Conservation (phyloP, 2,888 invertebrate species). For the Rugalucina vietnamica region DNA sequence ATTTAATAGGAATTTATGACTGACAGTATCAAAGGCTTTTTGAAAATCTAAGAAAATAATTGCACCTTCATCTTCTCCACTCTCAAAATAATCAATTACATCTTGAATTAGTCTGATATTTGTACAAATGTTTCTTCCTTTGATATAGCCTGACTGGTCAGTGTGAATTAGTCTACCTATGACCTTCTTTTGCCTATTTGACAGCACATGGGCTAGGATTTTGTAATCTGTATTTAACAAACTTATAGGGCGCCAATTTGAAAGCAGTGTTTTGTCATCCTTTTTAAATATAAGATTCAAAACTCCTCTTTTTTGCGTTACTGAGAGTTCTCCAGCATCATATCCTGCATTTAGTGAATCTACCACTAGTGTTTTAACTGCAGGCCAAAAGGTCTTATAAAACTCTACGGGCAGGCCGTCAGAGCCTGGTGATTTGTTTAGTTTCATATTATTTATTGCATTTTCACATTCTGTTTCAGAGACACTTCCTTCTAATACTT, state of each 20-base stretch:
- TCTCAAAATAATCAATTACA: conserved; percentile 18
- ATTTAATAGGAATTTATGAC: too few relatives aligned
- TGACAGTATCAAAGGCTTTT: too few relatives aligned
- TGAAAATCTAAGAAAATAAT: too few relatives aligned
- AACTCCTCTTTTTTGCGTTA: conserved; percentile 22
- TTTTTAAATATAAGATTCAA: conserved; percentile 3
- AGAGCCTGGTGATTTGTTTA: conserved; percentile 31
- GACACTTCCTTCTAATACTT: neutral
- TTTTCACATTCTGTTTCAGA: neutral
- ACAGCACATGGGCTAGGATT: conserved; percentile 8
- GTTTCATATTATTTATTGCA: conserved; percentile 19
- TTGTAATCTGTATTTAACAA: conserved; percentile 22
- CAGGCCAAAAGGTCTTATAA: conserved; percentile 31
- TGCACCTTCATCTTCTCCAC: too few relatives aligned
- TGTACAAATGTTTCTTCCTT: conserved; percentile 16
- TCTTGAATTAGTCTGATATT: conserved; percentile 29
- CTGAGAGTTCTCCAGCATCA: conserved; percentile 9
- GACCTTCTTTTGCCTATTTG: conserved; percentile 18
- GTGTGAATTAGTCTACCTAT: neutral
- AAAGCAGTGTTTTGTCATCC: neutral
- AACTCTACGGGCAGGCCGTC: conserved; percentile 40
- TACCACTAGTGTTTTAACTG: neutral
- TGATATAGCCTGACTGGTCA: conserved; percentile 24
- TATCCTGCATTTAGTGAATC: conserved; percentile 26
- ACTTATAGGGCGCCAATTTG: conserved; percentile 24